Base-by-base conservation (phyloP, 2,113 vertebrate species). In the Choloepus hoffmanni region DNA sequence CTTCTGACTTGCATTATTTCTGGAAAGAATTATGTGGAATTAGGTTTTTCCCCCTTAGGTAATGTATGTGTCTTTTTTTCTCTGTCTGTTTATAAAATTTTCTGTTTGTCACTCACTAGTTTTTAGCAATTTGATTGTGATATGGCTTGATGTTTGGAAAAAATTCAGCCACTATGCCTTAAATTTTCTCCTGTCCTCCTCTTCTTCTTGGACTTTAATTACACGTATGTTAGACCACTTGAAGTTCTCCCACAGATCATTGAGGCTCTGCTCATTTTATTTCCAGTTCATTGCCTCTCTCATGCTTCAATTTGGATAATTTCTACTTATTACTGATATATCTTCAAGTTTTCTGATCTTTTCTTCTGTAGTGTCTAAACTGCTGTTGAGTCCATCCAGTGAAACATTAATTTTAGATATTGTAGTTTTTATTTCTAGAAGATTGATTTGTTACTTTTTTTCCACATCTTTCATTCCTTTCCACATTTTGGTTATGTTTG, bases 121-220 rank as follows among this genome's bases (percentile, higher is more conserved):
- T 85, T 72, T 88, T 94, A 28, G 50, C 15, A 72, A 67, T 90
- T 84, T 84, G 21, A 36, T 73, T 83, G 58, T 88, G n/a, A 63
- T 40, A 13, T 67, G 30, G 67, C 24, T 18, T 85, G 33, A 53
- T 50, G 2, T 9, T 92, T 92, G 23, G 92, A 43, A 85, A 78
- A 76, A 94, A 60, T 50, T 26, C 85, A 72, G 30, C 58, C 58
- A 58, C 58, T 60, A 53, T 53, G 50, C 23, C 68, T 86, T 10
- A 73, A 73, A 24, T 33, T 36, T 7, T 78, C 81, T 84, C 93
- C 24, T 73, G 8, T 74, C 83, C 28, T 82, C 3, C 1, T 85
- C 13, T 43, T 18, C 63, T 62, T 84, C 33, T 67, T 33, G 53
- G 10, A 36, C 10, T 43, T 23, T 30, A 50, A 78, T 48, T 58